Conservation (phyloP, 2,113 vertebrate genomes). For the Cheirogaleus medius region DNA sequence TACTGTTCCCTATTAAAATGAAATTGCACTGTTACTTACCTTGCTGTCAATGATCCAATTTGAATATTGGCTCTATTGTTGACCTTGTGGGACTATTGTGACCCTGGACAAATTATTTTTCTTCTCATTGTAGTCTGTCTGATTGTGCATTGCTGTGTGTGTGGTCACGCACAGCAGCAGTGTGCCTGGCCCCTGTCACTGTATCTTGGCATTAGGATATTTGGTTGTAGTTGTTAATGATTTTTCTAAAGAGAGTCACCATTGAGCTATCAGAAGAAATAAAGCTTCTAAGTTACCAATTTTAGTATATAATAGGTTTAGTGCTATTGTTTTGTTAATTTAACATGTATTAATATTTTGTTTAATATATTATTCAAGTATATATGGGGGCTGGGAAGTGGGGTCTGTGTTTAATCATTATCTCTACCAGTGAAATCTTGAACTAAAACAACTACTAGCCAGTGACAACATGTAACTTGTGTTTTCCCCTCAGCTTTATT, state of each 20-base stretch:
- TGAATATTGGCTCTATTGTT: not conserved
- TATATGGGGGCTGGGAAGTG: rapidly evolving
- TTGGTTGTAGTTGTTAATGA: not conserved
- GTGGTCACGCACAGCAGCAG: not conserved
- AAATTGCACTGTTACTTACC: not conserved
- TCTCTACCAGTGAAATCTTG: not conserved
- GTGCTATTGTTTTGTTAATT: not conserved
- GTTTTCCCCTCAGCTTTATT: not conserved
- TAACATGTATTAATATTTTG: not conserved
- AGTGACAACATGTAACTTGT: not conserved
- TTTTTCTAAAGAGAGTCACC: not conserved
- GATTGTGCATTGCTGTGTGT: no score
- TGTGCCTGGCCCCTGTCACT: not conserved
- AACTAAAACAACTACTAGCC: not conserved
- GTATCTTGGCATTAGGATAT: not conserved
- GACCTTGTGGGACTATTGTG: not conserved
- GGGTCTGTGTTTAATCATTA: not conserved
- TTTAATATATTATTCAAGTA: not conserved
- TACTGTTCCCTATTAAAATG: not conserved
- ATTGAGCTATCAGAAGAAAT: not conserved
- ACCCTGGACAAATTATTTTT: not conserved
- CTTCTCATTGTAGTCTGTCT: not conserved
- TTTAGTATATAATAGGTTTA: not conserved
- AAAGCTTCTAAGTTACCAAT: not conserved
- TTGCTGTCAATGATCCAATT: not conserved